Conservation (phyloP, 2,888 invertebrate species). For the Drosophila percnosoma region DNA sequence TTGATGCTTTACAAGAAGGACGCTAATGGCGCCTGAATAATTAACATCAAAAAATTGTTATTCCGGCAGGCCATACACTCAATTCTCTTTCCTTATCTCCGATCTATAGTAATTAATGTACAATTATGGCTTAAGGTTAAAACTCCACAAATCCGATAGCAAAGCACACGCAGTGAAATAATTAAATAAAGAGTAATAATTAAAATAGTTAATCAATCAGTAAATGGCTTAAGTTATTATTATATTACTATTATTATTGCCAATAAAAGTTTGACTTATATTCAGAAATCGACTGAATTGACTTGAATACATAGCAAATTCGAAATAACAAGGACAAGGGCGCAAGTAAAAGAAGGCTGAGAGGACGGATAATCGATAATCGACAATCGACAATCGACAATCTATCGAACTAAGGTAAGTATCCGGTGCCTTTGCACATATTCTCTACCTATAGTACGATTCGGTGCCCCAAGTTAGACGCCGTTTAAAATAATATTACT, state of each 20-base stretch:
- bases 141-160: background rate
- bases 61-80: background rate
- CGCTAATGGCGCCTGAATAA: conserved; percentile 68
- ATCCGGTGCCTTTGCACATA: background rate
- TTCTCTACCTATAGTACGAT: background rate
- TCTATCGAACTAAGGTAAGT: background rate
- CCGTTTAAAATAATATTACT: background rate
- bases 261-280: background rate
- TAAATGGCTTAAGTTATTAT: background rate
- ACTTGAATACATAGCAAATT: too few relatives aligned
- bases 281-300: background rate
- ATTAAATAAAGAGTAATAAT: background rate
- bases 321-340: background rate
- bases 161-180: background rate
- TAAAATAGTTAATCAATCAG: background rate
- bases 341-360: background rate
- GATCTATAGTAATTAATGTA: background rate
- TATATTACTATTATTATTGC: background rate
- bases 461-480: background rate
- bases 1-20: conserved; percentile 32
- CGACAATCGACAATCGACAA: background rate
- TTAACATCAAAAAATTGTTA: conserved; percentile 30
- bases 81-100: background rate
- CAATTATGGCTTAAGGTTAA: background rate
- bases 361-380: background rate